Conservation (phyloP, 1,140 invertebrate species). For the Ptiloglossa arizonensis region DNA sequence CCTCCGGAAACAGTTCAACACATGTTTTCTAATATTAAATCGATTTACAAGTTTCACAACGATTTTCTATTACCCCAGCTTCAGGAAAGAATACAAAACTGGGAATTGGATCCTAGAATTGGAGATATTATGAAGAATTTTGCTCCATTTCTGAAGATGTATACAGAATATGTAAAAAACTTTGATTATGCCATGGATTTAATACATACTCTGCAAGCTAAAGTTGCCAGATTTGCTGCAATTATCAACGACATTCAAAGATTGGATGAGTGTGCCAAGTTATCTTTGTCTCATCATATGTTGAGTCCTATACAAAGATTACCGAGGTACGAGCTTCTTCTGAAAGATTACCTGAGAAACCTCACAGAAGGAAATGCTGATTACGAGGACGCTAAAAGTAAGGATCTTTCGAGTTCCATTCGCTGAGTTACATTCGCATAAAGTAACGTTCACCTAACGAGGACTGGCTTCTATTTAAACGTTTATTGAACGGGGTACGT, state of each 20-base stretch:
- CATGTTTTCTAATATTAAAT: slow-evolving; percentile 81
- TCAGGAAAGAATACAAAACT: slow-evolving; percentile 84
- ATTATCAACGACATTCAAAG: slow-evolving; percentile 87
- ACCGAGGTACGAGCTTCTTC: slow-evolving; percentile 86
- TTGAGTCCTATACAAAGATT: slow-evolving; percentile 90
- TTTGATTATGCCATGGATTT: slow-evolving; percentile 85
- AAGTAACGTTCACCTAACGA: slow-evolving; percentile 35
- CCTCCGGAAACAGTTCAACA: slow-evolving; percentile 77
- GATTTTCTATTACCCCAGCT: slow-evolving; percentile 87
- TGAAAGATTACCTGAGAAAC: slow-evolving; percentile 86
- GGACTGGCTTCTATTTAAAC: slow-evolving; percentile 49
- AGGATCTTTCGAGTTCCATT: slow-evolving; percentile 53
- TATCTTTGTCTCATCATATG: slow-evolving; percentile 88
- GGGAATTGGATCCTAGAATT: slow-evolving; percentile 84
- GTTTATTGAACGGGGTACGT: slow-evolving; percentile 34
- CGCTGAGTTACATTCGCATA: slow-evolving; percentile 41
- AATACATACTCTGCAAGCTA: slow-evolving; percentile 85
- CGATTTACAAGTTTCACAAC: slow-evolving; percentile 85
- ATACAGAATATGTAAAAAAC: slow-evolving; percentile 88
- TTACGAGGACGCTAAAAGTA: slow-evolving; percentile 85
- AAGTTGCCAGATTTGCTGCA: slow-evolving; percentile 84
- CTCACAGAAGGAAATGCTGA: slow-evolving; percentile 84
- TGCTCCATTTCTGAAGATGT: slow-evolving; percentile 89
- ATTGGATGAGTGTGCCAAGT: slow-evolving; percentile 84
- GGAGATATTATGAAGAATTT: slow-evolving; percentile 90